Conservation (phyloP, 2,888 invertebrate species). For the Ormyrus pomaceus region DNA sequence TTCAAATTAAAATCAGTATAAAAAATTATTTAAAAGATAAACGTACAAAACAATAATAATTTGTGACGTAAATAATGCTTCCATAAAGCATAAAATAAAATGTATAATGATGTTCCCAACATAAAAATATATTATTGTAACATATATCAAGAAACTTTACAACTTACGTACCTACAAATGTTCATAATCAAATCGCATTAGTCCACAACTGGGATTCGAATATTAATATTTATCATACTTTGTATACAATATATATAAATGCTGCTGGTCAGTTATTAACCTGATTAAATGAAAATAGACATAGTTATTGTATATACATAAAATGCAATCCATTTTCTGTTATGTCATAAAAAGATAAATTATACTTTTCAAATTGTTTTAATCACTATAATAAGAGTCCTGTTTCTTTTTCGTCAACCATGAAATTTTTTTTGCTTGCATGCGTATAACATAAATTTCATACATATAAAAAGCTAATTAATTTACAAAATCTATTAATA, state of each 20-base stretch:
- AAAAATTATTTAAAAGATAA: neutral
- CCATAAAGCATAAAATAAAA: neutral
- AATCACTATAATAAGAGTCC: no score
- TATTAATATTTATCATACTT: neutral
- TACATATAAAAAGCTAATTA: no score
- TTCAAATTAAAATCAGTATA: no score
- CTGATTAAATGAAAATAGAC: neutral
- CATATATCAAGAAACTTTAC: neutral
- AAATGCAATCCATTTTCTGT: no score
- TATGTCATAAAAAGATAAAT: no score
- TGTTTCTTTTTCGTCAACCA: no score
- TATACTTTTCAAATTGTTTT: no score
- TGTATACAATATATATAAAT: neutral
- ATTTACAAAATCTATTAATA: no score
- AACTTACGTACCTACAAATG: neutral
- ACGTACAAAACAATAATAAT: neutral
- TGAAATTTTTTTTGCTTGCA: no score
- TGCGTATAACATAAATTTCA: no score
- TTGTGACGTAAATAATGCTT: neutral
- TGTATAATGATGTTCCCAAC: neutral
- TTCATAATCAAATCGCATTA: slow-evolving; percentile 23
- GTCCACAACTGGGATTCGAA: slow-evolving; percentile 40
- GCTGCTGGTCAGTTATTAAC: slow-evolving; percentile 43
- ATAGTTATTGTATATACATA: slow-evolving; percentile 11
- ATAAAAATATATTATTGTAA: neutral